Evolutionary conservation across 1,140 invertebrate species (phyloP).

Genomic region (Oryctes rhinoceros): DNA sequence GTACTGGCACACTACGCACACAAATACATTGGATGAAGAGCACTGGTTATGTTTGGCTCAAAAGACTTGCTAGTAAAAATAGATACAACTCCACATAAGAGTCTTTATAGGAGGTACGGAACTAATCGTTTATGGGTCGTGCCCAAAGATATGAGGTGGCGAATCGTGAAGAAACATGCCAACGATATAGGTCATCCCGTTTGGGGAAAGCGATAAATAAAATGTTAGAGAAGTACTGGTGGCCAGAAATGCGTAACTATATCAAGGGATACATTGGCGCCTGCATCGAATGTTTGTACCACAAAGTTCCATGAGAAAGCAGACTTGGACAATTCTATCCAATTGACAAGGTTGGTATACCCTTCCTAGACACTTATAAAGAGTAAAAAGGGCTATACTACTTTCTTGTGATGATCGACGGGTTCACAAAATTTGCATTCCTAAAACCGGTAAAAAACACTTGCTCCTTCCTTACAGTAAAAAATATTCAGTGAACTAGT

Average conservation of each 20-base stretch:
- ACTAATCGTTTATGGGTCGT: conserved; percentile 16
- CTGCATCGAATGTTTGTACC: conserved; percentile 52
- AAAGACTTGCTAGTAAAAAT: not conserved
- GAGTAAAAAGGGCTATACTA: conserved; percentile 51
- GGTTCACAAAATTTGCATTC: conserved; percentile 53
- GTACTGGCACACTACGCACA: not conserved
- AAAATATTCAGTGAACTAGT: not conserved
- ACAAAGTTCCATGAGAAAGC: conserved; percentile 52
- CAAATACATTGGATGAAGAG: not conserved
- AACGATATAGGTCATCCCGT: conserved; percentile 26
- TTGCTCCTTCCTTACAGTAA: not conserved
- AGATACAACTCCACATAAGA: not conserved
- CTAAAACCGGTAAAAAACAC: conserved; percentile 25
- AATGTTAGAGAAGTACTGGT: conserved; percentile 52
- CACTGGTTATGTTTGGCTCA: too few relatives aligned
- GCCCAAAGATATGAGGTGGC: not conserved
- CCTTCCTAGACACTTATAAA: conserved; percentile 40
- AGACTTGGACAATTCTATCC: not conserved
- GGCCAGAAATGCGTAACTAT: conserved; percentile 52
- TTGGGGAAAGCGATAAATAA: conserved; percentile 51
- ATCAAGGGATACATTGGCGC: conserved; percentile 49
- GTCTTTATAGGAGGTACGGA: not conserved
- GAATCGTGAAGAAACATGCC: not conserved
- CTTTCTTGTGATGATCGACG: conserved; percentile 55
- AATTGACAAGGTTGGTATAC: conserved; percentile 15